Conservation (phyloP, 2,888 invertebrate genomes). For the Ornithoptera alexandrae region DNA sequence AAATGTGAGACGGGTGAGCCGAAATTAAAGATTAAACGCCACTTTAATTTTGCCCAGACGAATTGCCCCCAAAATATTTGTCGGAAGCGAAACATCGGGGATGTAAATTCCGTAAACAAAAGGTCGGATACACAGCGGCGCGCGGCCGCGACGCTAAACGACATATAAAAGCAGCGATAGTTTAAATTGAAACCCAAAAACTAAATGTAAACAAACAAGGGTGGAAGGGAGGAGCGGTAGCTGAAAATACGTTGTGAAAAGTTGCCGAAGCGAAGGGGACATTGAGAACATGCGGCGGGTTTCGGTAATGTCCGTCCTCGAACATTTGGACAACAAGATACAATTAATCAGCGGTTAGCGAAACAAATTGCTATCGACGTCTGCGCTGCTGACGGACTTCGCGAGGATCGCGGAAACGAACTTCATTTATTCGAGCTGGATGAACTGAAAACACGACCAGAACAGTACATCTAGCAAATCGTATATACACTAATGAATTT, state of each 20-base stretch:
- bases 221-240: constrained; percentile 33
- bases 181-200: constrained; percentile 77
- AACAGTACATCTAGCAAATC: too few species aligned
- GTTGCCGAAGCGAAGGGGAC: constrained; percentile 58
- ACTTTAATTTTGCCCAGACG: constrained; percentile 59
- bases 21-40: constrained; percentile 70
- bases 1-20: constrained; percentile 55
- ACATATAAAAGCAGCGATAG: constrained; percentile 76
- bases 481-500: too few species aligned
- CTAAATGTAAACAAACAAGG: constrained; percentile 71
- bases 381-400: not conserved
- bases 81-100: constrained; percentile 55
- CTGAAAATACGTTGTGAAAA: constrained; percentile 54
- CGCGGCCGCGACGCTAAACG: constrained; percentile 74
- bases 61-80: constrained; percentile 60
- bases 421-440: too few species aligned
- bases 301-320: constrained; percentile 54
- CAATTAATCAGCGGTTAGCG: constrained; percentile 36
- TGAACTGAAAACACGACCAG: too few species aligned
- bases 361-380: constrained; percentile 33
- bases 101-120: constrained; percentile 71
- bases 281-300: constrained; percentile 61
- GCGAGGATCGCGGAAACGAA: too few species aligned
- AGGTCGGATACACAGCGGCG: constrained; percentile 57
- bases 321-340: constrained; percentile 56